Base-by-base conservation (phyloP, 2,888 invertebrate species). In the Gymnoscelis rufifasciata region DNA sequence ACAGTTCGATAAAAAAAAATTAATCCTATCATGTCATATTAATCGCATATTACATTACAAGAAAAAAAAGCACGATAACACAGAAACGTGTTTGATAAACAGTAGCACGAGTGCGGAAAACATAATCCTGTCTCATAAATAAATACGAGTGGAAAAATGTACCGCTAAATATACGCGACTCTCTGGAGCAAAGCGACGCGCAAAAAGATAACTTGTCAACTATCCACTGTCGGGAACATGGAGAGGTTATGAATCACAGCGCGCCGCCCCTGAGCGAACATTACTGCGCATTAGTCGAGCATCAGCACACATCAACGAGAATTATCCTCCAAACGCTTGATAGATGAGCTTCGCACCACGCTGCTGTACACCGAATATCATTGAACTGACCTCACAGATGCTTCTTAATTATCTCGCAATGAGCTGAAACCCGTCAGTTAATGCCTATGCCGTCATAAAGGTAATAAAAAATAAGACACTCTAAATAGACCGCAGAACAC, bases 241-340 rank as follows among this genome's bases (percentile, higher is more conserved):
- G 41, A 28, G 47, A 55, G 59, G 56, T 64, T 65, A 65, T 57
- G 53, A 51, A 58, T 59, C 57, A 59, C 51, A 28, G 50, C 43
- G 47, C 42, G 44, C 40, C 59, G 55, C 54, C 51, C 54, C 53
- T 39, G 29, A 37, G 43, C 47, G 52, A 50, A 49, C 55, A 71
- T 72, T 64, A 69, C 60, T 56, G 53, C 64, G 49, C 71, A 72
- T 71, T 69, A 73, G 59, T 56, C 52, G 56, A 63, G 64, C 70
- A 70, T 74, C 69, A 66, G 64, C 63, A 60, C 64, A 51, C 61
- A 62, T 62, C 63, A 60, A 54, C 62, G 59, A 57, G 52, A 54
- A 55, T 62, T 66, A 52, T 50, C 45, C 54, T 47, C 48, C 51
- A 53, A 49, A 49, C 51, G 49, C 51, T 39, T 51, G 58, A 58